Conservation (phyloP, 2,888 invertebrate genomes). For the Artemia sinica region DNA sequence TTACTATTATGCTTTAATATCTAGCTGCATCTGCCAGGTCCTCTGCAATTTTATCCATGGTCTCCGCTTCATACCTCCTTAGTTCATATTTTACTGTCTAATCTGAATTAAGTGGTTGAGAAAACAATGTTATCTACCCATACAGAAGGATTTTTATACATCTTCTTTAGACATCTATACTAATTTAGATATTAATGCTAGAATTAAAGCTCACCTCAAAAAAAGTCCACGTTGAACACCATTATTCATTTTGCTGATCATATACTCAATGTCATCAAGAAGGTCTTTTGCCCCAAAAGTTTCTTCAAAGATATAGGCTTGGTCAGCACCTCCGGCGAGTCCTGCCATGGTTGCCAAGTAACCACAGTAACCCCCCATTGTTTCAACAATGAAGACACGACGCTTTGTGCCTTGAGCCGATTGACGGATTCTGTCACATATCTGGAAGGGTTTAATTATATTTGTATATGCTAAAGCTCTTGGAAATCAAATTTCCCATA, state of each 20-base stretch:
- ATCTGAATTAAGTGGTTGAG: no score
- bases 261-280: conserved; percentile 78
- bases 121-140: no score
- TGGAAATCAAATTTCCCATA: no score
- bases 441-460: conserved; percentile 33
- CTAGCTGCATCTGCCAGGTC: no score
- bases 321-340: conserved; percentile 92
- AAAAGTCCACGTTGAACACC: conserved; percentile 86
- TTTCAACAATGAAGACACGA: conserved; percentile 92
- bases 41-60: no score
- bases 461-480: no score
- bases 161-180: no score
- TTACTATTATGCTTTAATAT: no score
- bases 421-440: conserved; percentile 89
- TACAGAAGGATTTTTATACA: no score
- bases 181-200: no score
- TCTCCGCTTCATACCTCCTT: no score
- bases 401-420: conserved; percentile 97
- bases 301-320: conserved; percentile 95
- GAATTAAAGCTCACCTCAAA: conserved; percentile 38
- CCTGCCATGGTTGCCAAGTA: conserved; percentile 91
- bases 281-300: conserved; percentile 81
- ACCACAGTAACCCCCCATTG: conserved; percentile 98
- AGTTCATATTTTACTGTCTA: no score
- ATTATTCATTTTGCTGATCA: conserved; percentile 91